Percentiles rank a stretch among this genome's conserved stretches.
Conservation (phyloP, 2,888 invertebrate genomes). For the Synergus itoensis region DNA sequence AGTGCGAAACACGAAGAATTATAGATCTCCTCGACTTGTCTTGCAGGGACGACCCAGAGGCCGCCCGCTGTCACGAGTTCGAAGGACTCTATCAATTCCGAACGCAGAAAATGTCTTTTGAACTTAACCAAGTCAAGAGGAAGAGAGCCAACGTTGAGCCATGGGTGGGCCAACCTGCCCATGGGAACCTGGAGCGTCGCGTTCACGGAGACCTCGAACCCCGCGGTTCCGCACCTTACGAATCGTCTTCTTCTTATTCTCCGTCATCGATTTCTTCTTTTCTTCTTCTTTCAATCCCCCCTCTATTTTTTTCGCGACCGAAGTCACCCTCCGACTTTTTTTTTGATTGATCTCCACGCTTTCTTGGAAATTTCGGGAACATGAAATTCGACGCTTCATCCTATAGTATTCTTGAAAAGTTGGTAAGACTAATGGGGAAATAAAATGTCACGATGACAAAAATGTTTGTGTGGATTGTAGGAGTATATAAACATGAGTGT, state of each 20-base stretch:
- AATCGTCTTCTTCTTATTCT: conserved; percentile 47
- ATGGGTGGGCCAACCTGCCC: conserved; percentile 77
- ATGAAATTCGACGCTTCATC: conserved; percentile 45
- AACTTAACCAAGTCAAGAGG: conserved; percentile 47
- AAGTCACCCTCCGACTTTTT: conserved; percentile 47
- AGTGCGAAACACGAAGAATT: conserved; percentile 69
- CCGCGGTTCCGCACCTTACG: conserved; percentile 58
- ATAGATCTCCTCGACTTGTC: conserved; percentile 54
- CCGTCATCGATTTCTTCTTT: conserved; percentile 41
- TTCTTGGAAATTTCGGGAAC: conserved; percentile 53
- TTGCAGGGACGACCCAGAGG: conserved; percentile 50
- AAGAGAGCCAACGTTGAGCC: conserved; percentile 63
- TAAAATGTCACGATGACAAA: conserved; percentile 9
- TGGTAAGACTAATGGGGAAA: not conserved
- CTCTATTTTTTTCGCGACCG: conserved; percentile 50
- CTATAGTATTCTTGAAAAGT: conserved; percentile 2
- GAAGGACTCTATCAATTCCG: conserved; percentile 74
- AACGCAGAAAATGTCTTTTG: conserved; percentile 53
- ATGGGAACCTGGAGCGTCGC: conserved; percentile 63
- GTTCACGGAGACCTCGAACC: conserved; percentile 57
- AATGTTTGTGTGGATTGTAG: not conserved
- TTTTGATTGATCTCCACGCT: conserved; percentile 57
- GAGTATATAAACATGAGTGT: not conserved
- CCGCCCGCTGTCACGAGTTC: conserved; percentile 73
- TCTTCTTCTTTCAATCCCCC: conserved; percentile 31